phyloP scores from a whole-genome alignment of 2,113 vertebrate species.

The Camelus dromedarius region DNA sequence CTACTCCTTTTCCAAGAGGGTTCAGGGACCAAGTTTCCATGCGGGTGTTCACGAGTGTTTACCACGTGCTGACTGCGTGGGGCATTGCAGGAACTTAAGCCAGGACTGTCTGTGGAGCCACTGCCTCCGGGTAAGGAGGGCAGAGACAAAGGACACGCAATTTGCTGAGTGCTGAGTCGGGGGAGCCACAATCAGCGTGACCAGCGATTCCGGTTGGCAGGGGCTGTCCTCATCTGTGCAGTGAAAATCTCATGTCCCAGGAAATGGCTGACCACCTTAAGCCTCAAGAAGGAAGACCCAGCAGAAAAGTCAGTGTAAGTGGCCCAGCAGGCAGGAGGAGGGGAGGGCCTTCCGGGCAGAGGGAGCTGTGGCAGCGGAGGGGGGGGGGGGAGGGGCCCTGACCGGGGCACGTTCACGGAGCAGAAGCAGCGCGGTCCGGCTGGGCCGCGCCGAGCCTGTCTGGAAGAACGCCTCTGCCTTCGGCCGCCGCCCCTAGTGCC shows the following conservation, averaged over 20 bases:
- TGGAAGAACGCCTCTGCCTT: background rate
- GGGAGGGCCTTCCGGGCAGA: background rate
- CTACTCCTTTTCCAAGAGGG: background rate
- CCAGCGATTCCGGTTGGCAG: fast-evolving
- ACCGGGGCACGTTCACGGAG: fast-evolving
- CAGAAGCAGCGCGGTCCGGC: background rate
- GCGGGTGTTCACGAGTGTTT: fast-evolving
- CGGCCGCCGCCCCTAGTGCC: fast-evolving
- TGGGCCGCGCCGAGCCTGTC: background rate
- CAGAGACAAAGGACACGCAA: background rate
- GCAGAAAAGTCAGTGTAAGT: background rate
- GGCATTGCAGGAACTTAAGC: fast-evolving
- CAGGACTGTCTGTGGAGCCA: background rate
- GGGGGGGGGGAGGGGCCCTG: too few species aligned
- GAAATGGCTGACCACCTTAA: background rate
- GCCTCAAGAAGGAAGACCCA: background rate
- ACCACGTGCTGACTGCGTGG: fast-evolving
- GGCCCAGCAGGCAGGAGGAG: background rate
- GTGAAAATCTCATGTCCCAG: background rate
- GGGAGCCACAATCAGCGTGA: background rate
- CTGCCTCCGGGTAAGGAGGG: background rate
- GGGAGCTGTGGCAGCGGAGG: too few species aligned
- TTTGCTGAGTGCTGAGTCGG: fast-evolving
- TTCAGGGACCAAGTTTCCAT: background rate
- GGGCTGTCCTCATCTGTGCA: background rate